phyloP scores from a whole-genome alignment of 2,888 invertebrate genomes.

The Mycalesis mineus region DNA sequence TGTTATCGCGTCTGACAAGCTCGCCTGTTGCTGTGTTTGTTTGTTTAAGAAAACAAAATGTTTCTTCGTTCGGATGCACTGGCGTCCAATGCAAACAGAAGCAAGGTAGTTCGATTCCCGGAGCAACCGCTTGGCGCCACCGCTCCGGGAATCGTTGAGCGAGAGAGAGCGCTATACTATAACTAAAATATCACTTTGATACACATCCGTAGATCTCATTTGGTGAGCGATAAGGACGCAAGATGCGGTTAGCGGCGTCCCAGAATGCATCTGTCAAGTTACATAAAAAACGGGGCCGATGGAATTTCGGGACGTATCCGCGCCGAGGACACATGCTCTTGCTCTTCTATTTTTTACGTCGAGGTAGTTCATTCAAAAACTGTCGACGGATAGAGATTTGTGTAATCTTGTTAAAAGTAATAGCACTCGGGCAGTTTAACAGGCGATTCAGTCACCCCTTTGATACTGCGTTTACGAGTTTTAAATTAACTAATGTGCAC shows the following conservation, averaged over 20 bases:
- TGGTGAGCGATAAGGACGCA: constrained; percentile 69
- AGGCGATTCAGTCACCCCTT: constrained; percentile 54
- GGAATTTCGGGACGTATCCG: constrained; percentile 74
- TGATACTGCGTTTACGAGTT: constrained; percentile 20
- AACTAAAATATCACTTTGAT: constrained; percentile 60
- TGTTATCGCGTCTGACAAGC: constrained; percentile 14
- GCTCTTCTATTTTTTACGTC: constrained; percentile 69
- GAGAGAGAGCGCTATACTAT: constrained; percentile 66
- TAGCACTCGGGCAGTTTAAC: constrained; percentile 52
- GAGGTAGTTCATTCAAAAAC: constrained; percentile 73
- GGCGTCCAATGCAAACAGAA: constrained; percentile 62
- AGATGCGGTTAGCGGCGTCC: constrained; percentile 74
- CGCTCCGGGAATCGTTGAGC: constrained; percentile 39
- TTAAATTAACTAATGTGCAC: constrained; percentile 18
- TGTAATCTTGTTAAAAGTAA: constrained; percentile 75
- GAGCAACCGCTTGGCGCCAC: constrained; percentile 64
- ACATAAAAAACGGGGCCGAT: constrained; percentile 66
- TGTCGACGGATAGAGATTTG: constrained; percentile 72
- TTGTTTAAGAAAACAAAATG: constrained; percentile 54
- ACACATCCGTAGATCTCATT: constrained; percentile 61
- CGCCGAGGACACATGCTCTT: constrained; percentile 67
- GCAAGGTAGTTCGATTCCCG: constrained; percentile 54
- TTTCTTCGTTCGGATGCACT: constrained; percentile 62
- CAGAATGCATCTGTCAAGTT: constrained; percentile 76
- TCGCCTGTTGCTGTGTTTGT: constrained; percentile 17